A percentile compares a stretch with the other conserved stretches of the same genome.
phyloP scores from a whole-genome alignment of 2,888 invertebrate species.

The Sthenelais limicola region DNA sequence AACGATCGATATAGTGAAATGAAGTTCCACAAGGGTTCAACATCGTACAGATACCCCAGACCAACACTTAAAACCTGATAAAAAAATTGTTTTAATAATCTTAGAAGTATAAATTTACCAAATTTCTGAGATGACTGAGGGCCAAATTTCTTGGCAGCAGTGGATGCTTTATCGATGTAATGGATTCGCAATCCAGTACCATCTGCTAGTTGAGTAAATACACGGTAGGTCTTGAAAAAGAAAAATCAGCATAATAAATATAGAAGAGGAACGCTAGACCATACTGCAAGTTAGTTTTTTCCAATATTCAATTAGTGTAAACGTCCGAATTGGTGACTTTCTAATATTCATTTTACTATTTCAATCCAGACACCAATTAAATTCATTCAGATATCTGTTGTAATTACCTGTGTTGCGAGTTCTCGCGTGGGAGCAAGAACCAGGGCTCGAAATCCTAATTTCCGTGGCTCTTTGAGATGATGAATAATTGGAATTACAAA shows the following conservation, averaged over 20 bases:
- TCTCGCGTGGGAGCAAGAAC: conserved; percentile 95
- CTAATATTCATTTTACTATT: too few relatives aligned
- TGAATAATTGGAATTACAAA: conserved; percentile 92
- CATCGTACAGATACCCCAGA: too few relatives aligned
- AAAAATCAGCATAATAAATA: not conserved
- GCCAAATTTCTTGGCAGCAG: conserved; percentile 82
- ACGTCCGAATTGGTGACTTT: too few relatives aligned
- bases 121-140: conserved; percentile 83
- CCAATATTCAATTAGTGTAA: too few relatives aligned
- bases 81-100: too few relatives aligned
- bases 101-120: too few relatives aligned
- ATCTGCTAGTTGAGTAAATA: conserved; percentile 83
- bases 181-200: conserved; percentile 83
- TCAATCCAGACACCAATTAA: too few relatives aligned
- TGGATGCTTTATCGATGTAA: conserved; percentile 83
- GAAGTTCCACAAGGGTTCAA: too few relatives aligned
- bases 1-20: too few relatives aligned
- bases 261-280: not conserved
- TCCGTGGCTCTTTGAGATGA: conserved; percentile 79
- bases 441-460: conserved; percentile 84
- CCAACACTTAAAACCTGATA: too few relatives aligned
- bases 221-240: conserved; percentile 73
- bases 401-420: conserved; percentile 92
- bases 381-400: too few relatives aligned
- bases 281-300: too few relatives aligned